Evolutionary conservation across 2,888 invertebrate genomes (phyloP).

Genomic region (Crematogaster levior): DNA sequence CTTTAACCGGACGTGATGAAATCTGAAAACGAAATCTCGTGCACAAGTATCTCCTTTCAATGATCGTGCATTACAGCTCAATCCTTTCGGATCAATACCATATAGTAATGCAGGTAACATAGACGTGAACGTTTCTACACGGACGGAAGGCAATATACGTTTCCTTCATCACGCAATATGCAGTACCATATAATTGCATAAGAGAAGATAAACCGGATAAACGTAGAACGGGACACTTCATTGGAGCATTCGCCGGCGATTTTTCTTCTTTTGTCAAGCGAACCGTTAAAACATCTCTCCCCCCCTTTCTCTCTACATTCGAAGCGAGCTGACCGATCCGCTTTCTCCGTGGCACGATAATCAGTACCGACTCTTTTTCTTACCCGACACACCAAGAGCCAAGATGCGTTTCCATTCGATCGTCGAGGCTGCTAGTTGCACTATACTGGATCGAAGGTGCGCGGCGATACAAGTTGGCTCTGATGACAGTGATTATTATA

Average conservation of each 20-base stretch:
- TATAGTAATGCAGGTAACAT: background rate
- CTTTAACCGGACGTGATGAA: constrained; percentile 2
- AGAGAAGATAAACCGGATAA: constrained; percentile 34
- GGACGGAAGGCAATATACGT: background rate
- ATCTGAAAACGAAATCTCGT: constrained; percentile 10
- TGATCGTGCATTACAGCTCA: background rate
- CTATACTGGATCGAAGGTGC: constrained; percentile 49
- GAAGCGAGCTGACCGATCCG: constrained; percentile 27
- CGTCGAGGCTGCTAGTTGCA: constrained; percentile 44
- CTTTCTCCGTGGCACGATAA: constrained; percentile 60
- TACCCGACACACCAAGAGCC: constrained; percentile 5
- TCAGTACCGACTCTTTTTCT: constrained; percentile 60
- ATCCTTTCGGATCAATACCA: background rate
- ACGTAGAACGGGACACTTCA: constrained; percentile 34
- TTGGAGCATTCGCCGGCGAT: background rate
- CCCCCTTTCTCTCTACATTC: too few relatives aligned
- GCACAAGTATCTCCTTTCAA: background rate
- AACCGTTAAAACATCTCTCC: constrained; percentile 43
- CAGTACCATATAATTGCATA: constrained; percentile 20
- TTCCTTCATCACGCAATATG: constrained; percentile 29
- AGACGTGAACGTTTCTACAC: background rate
- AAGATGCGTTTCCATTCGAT: constrained; percentile 63
- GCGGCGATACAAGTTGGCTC: constrained; percentile 64
- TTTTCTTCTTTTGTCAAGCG: constrained; percentile 10
- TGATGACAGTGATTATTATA: constrained; percentile 78